Conservation (phyloP, 2,888 invertebrate genomes). For the Clunio marinus region DNA sequence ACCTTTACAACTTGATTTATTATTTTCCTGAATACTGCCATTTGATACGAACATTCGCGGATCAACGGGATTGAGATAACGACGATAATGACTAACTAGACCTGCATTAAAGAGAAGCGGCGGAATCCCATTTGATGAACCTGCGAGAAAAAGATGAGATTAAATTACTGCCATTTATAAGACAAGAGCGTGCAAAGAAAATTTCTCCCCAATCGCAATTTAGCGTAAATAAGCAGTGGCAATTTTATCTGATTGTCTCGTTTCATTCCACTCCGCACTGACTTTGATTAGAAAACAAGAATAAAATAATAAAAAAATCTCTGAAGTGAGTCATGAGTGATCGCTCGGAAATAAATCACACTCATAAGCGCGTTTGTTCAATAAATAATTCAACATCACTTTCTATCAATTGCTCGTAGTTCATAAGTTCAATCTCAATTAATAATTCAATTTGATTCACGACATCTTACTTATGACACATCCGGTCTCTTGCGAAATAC, state of each 20-base stretch:
- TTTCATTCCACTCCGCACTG: background rate
- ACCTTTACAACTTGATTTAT: slow-evolving; percentile 36
- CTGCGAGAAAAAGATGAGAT: background rate
- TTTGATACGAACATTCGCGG: slow-evolving; percentile 31
- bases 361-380: background rate
- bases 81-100: slow-evolving; percentile 39
- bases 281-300: slow-evolving; percentile 6
- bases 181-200: background rate
- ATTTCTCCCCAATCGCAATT: background rate
- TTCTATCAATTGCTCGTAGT: slow-evolving; percentile 2
- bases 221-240: background rate
- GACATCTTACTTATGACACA: background rate
- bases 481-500: slow-evolving; percentile 18
- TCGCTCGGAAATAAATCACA: slow-evolving; percentile 17
- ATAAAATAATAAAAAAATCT: background rate
- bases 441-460: slow-evolving; percentile 3
- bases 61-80: slow-evolving; percentile 37
- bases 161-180: slow-evolving; percentile 14
- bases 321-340: slow-evolving; percentile 10
- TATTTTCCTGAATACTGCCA: slow-evolving; percentile 17
- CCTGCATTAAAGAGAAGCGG: slow-evolving; percentile 39
- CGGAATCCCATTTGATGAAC: slow-evolving; percentile 24
- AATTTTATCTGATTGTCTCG: slow-evolving; percentile 4
- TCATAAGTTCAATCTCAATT: slow-evolving; percentile 24
- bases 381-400: too few relatives aligned